Conservation (phyloP, 2,888 invertebrate species). For the Chironomus riparius region DNA sequence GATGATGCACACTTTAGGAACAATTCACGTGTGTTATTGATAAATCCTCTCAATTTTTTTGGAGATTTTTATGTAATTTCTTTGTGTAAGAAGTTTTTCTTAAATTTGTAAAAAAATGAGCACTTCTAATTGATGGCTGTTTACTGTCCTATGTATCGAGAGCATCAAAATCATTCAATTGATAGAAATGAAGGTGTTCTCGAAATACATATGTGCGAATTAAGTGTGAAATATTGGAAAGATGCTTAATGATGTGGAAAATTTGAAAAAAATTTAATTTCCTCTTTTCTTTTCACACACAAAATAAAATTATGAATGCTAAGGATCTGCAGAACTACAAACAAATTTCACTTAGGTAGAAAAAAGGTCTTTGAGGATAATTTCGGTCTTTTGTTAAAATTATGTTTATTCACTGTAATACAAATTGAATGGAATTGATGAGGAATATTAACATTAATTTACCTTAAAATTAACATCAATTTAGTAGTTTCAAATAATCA, state of each 20-base stretch:
- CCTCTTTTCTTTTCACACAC: not conserved
- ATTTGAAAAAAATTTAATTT: conserved; percentile 13
- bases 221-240: conserved; percentile 19
- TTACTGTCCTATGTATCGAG: no score
- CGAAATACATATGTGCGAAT: not conserved
- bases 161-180: not conserved
- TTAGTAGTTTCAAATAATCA: not conserved
- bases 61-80: not conserved
- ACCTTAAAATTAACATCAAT: conserved; percentile 24
- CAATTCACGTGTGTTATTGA: conserved; percentile 16
- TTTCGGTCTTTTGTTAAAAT: conserved; percentile 13
- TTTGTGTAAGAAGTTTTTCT: not conserved
- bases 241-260: conserved; percentile 19
- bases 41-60: not conserved
- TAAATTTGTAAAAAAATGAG: not conserved
- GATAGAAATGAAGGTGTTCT: not conserved
- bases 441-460: conserved; percentile 9
- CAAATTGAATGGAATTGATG: not conserved
- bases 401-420: not conserved
- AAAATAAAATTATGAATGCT: not conserved
- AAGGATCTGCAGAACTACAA: not conserved
- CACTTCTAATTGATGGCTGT: no score
- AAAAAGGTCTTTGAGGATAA: not conserved
- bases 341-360: not conserved
- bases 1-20: conserved; percentile 10